Conservation (phyloP, 2,797 vertebrate species). For the Craterocephalus amniculus region DNA sequence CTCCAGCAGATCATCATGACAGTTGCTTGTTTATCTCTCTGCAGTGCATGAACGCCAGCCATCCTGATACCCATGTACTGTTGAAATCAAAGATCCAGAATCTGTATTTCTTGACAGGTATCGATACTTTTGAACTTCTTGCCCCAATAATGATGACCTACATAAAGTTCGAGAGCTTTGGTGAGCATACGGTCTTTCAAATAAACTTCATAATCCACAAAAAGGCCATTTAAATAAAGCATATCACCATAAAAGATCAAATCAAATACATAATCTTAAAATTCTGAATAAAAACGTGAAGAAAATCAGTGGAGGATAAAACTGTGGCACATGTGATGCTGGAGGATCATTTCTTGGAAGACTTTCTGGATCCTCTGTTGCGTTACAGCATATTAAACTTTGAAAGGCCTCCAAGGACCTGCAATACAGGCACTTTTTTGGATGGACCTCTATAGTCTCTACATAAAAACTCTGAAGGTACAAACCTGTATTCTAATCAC, state of each 20-base stretch:
- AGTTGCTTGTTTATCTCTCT: too few relatives aligned
- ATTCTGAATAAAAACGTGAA: conserved; percentile 20
- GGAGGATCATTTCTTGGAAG: conserved; percentile 50
- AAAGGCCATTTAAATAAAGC: not conserved
- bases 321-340: conserved; percentile 23
- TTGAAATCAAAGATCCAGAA: too few relatives aligned
- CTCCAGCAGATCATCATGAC: too few relatives aligned
- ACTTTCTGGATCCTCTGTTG: conserved; percentile 43
- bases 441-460: conserved; percentile 59
- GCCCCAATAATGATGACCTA: too few relatives aligned
- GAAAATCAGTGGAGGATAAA: conserved; percentile 31
- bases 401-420: conserved; percentile 62
- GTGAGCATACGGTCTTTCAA: not conserved
- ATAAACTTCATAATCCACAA: not conserved
- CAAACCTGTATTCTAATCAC: conserved; percentile 62
- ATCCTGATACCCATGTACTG: too few relatives aligned
- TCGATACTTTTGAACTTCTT: too few relatives aligned
- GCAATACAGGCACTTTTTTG: conserved; percentile 54
- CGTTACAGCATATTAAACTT: conserved; percentile 62
- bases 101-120: too few relatives aligned
- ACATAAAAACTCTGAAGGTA: conserved; percentile 58
- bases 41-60: too few relatives aligned
- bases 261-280: conserved; percentile 6
- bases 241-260: not conserved
- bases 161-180: not conserved